Base-by-base conservation (phyloP, 2,888 invertebrate species). In the Sinotaia quadrata region DNA sequence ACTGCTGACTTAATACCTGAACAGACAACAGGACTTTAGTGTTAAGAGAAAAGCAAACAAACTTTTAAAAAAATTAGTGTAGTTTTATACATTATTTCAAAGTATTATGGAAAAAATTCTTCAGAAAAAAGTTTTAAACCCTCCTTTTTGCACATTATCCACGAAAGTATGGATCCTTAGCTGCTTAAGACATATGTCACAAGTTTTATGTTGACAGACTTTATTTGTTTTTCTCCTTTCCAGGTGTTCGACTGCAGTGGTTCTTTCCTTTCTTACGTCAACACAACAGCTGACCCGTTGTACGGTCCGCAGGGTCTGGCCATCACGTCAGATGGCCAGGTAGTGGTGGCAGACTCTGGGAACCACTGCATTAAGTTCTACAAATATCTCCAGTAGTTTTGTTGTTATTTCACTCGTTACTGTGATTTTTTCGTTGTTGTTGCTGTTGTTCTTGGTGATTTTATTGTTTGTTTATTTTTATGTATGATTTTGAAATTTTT, bases 361-460 rank as follows among this genome's bases (percentile, higher is more conserved):
- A 90, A 90, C 80, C 90, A 90, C 79, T 90, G 90, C 80, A 87
- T 89, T 75, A 90, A 90, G 79, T 84, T 90, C 59, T 90, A 90
- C 79, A 88, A 88, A 75, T 90, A 90, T 77, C 82, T 86, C 1
- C 85, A 85, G 74, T 86, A 36, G 36, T 15, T 51, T 29, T 62
- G 33, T 49, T 47, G 41, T 41, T 41, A 15, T 41, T 41, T 10
- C 18, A 12, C 41, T 12, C 10, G 41, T 18, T 41, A 15, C 18
- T 18, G 41, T 41, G 10, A 15, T 10, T 41, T 41, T 41, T 10
- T 41, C 18, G 41, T 41, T 41, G 18, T 41, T 41, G 41, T 41
- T 41, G 41, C 18, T 41, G 10, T 41, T 41, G 41, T 41, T 41
- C 10, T 41, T 41, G 41, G n/a, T 41, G 41, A 15, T 41, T 10